Evolutionary conservation across 1,140 invertebrate genomes (phyloP).

Genomic region (Papilio glaucus): DNA sequence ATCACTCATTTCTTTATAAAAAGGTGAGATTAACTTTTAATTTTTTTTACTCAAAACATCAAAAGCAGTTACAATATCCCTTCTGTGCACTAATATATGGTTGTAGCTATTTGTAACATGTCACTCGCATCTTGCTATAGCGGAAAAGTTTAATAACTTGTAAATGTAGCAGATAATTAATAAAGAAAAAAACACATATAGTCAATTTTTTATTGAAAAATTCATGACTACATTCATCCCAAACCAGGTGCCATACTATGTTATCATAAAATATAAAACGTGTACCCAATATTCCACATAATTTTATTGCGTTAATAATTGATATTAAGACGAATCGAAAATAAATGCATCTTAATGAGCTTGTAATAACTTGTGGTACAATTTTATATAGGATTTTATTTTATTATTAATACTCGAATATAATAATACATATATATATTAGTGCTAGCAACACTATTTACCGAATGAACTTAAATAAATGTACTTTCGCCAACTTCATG

Average conservation of each 20-base stretch:
- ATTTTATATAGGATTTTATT: not conserved
- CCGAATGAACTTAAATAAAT: slow-evolving; percentile 8
- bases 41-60: too few species aligned
- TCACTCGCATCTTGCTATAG: too few species aligned
- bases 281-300: slow-evolving; percentile 40
- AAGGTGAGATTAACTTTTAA: too few species aligned
- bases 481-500: slow-evolving; percentile 24
- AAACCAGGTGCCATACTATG: slow-evolving; percentile 74
- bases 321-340: slow-evolving; percentile 1
- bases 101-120: too few species aligned
- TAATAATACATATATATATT: not conserved
- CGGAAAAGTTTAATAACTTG: too few species aligned
- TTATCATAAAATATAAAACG: slow-evolving; percentile 62
- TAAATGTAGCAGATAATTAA: too few species aligned
- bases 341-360: slow-evolving; percentile 24
- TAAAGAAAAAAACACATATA: slow-evolving; percentile 44
- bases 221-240: slow-evolving; percentile 75
- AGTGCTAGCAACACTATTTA: not conserved
- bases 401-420: slow-evolving; percentile 8
- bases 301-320: slow-evolving; percentile 10
- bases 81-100: too few species aligned
- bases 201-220: slow-evolving; percentile 68
- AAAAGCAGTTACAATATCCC: too few species aligned
- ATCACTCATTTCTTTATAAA: too few species aligned
- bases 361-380: not conserved